phyloP scores from a whole-genome alignment of 2,113 vertebrate genomes.

The Chaetops frenatus region DNA sequence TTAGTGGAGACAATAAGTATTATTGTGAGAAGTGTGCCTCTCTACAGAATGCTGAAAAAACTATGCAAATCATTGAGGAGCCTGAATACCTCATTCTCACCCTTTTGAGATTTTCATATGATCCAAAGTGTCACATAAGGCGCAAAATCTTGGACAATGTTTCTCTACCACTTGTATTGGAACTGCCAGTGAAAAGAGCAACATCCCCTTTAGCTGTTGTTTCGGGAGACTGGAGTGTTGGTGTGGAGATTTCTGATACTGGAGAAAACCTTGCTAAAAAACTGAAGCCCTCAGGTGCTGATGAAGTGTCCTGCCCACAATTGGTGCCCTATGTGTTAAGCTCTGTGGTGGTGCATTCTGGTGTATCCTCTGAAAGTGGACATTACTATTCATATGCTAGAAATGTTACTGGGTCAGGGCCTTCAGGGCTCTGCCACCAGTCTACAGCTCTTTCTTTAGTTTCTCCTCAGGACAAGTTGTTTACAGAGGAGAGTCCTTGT shows the following conservation, averaged over 20 bases:
- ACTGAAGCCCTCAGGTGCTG: slow-evolving; percentile 86
- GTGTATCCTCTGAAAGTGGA: slow-evolving; percentile 95
- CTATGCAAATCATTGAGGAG: slow-evolving; percentile 87
- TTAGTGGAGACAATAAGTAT: slow-evolving; percentile 94
- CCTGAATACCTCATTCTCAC: slow-evolving; percentile 98
- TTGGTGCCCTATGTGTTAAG: slow-evolving; percentile 84
- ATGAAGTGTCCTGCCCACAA: slow-evolving; percentile 74
- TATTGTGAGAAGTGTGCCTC: slow-evolving; percentile 93
- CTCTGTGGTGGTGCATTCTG: slow-evolving; percentile 97
- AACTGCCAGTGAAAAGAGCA: slow-evolving; percentile 81
- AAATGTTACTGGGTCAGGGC: slow-evolving; percentile 76
- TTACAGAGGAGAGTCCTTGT: slow-evolving; percentile 52
- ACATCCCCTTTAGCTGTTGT: slow-evolving; percentile 49
- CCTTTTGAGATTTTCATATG: slow-evolving; percentile 92
- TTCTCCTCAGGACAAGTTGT: slow-evolving; percentile 58
- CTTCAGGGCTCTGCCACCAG: slow-evolving; percentile 65
- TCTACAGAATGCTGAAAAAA: slow-evolving; percentile 93
- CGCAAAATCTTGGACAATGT: slow-evolving; percentile 96
- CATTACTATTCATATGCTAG: slow-evolving; percentile 97
- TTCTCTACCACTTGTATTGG: slow-evolving; percentile 83
- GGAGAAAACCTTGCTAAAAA: slow-evolving; percentile 95
- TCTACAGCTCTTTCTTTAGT: slow-evolving; percentile 64
- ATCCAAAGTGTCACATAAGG: slow-evolving; percentile 90
- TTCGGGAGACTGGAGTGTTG: slow-evolving; percentile 67
- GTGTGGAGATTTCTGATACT: slow-evolving; percentile 81